Conservation (phyloP, 2,888 invertebrate genomes). For the Plusia festucae region DNA sequence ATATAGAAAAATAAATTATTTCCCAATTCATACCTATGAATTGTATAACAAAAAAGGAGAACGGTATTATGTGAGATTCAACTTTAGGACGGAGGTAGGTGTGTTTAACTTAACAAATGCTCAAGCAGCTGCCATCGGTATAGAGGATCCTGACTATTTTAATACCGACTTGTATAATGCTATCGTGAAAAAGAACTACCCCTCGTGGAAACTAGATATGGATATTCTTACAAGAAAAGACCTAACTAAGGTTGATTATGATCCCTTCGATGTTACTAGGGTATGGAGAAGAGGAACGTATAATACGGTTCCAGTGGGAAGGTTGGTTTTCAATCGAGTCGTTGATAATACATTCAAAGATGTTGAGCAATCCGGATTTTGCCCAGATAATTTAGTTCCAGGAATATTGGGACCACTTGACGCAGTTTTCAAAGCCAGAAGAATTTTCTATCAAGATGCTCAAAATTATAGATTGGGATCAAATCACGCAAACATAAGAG, state of each 20-base stretch:
- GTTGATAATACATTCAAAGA: constrained; percentile 73
- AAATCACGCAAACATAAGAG: constrained; percentile 72
- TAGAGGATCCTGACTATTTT: constrained; percentile 94
- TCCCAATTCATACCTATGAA: constrained; percentile 97
- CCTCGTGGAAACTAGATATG: constrained; percentile 76
- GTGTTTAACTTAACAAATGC: constrained; percentile 92
- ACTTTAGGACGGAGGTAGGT: constrained; percentile 96
- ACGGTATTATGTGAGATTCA: constrained; percentile 95
- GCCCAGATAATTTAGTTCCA: constrained; percentile 77
- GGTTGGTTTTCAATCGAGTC: constrained; percentile 68
- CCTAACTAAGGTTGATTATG: constrained; percentile 66
- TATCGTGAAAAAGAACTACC: constrained; percentile 91
- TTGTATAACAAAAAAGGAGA: constrained; percentile 93
- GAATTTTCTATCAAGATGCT: constrained; percentile 70
- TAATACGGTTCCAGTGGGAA: constrained; percentile 69
- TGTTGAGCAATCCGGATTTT: constrained; percentile 71
- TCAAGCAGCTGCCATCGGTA: constrained; percentile 90
- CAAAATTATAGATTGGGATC: constrained; percentile 75
- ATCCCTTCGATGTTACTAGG: constrained; percentile 77
- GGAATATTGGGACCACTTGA: constrained; percentile 79
- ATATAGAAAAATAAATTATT: constrained; percentile 96
- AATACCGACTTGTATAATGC: constrained; percentile 95
- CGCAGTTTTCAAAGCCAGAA: constrained; percentile 69
- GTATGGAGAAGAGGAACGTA: constrained; percentile 79
- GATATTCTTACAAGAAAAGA: constrained; percentile 71